Evolutionary conservation across 2,113 vertebrate genomes (phyloP).

Genomic region (Butorides virescens): DNA sequence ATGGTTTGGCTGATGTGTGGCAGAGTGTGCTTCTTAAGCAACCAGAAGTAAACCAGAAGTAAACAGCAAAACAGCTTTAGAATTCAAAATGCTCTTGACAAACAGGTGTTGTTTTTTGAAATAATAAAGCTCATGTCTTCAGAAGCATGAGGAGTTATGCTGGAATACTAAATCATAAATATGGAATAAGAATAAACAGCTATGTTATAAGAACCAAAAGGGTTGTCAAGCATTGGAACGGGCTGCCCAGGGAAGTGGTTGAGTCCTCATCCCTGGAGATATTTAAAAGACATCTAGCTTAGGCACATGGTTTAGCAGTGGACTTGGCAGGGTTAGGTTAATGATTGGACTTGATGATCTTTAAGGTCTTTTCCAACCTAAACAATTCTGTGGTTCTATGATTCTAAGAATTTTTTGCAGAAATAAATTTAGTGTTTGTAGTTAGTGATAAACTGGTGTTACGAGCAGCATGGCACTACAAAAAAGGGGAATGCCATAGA

Average conservation of each 20-base stretch:
- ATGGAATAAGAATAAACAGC: background rate
- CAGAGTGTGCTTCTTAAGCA: background rate
- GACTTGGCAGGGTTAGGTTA: too few species aligned
- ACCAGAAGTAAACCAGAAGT: background rate
- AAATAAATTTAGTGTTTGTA: background rate
- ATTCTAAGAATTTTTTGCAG: background rate
- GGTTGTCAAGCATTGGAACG: too few species aligned
- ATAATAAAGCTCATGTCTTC: background rate
- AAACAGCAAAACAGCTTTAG: background rate
- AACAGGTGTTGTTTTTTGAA: background rate
- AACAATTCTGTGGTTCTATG: too few species aligned
- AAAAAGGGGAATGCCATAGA: background rate
- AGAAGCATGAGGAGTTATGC: background rate
- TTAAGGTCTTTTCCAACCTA: too few species aligned
- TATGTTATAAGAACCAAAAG: background rate
- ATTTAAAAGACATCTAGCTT: too few species aligned
- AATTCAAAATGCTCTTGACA: background rate
- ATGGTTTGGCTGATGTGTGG: background rate
- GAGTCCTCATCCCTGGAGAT: too few species aligned
- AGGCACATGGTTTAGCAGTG: too few species aligned
- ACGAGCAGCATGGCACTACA: background rate
- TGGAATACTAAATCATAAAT: background rate
- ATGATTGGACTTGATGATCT: too few species aligned
- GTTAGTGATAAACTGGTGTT: background rate
- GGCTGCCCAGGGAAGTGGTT: too few species aligned